Evolutionary conservation across 2,888 invertebrate genomes (phyloP).

Genomic region (Nasonovia ribisnigri): DNA sequence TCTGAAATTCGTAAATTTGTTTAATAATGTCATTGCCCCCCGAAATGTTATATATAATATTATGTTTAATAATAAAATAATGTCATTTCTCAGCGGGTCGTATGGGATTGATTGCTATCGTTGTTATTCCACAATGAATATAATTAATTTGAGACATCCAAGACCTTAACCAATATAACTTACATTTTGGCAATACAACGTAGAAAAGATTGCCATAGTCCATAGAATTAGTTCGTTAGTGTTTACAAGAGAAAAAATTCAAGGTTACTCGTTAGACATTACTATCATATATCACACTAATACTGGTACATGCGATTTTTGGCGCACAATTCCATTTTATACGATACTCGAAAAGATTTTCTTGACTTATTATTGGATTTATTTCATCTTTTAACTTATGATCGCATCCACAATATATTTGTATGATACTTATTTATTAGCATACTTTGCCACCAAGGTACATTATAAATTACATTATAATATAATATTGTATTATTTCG

Average conservation of each 20-base stretch:
- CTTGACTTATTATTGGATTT: not conserved
- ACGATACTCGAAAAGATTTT: slow-evolving; percentile 14
- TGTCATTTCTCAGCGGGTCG: slow-evolving; percentile 52
- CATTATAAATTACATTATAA: not conserved
- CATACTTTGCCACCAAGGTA: not conserved
- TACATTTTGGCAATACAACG: slow-evolving; percentile 58
- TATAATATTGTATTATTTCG: not conserved
- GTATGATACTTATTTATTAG: not conserved
- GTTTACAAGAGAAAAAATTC: slow-evolving; percentile 36
- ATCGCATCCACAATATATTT: not conserved
- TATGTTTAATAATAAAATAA: slow-evolving; percentile 49
- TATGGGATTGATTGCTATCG: slow-evolving; percentile 46
- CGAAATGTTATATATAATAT: not conserved
- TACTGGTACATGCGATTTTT: not conserved
- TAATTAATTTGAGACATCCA: slow-evolving; percentile 45
- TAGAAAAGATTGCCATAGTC: slow-evolving; percentile 62
- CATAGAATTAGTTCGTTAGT: slow-evolving; percentile 59
- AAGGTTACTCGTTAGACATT: slow-evolving; percentile 26
- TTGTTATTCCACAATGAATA: slow-evolving; percentile 54
- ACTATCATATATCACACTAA: slow-evolving; percentile 14
- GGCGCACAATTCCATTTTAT: not conserved
- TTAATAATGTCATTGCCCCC: slow-evolving; percentile 39
- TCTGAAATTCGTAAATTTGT: not conserved
- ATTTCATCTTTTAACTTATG: not conserved
- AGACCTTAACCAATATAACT: slow-evolving; percentile 47